These are phyloP conservation scores for Sinocyclocheilus rhinocerous DNA, from an alignment of 2,113 vertebrate genomes.

Conservation along the genomic window DNA sequence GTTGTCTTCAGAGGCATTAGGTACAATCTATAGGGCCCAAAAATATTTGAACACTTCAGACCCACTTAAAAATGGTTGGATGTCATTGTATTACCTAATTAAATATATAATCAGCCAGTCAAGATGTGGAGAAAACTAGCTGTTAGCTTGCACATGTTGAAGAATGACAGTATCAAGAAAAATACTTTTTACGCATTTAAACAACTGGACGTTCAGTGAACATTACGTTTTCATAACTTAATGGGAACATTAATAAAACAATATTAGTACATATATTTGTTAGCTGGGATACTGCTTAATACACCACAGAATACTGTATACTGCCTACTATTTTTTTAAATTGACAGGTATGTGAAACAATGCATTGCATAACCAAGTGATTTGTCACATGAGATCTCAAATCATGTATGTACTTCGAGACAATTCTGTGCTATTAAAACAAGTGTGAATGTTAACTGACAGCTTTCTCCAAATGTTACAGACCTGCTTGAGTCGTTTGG, in stretches of 20 bases:
- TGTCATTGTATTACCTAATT: not conserved
- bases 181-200: too few species aligned
- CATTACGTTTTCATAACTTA: too few species aligned
- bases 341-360: not conserved
- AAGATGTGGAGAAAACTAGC: too few species aligned
- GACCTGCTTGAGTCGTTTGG: not conserved
- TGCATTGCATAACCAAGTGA: not conserved
- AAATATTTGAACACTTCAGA: not conserved
- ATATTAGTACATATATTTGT: not conserved
- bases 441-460: not conserved
- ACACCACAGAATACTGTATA: not conserved
- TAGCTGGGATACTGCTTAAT: not conserved
- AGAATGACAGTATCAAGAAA: too few species aligned
- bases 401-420: not conserved
- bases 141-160: too few species aligned
- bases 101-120: not conserved
- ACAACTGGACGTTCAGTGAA: too few species aligned
- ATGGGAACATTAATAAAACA: too few species aligned
- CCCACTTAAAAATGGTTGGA: not conserved
- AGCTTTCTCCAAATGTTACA: not conserved
- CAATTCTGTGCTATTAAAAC: not conserved
- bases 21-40: not conserved
- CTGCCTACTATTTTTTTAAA: not conserved
- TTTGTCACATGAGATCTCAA: not conserved
- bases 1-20: not conserved